Evolutionary conservation across 2,888 invertebrate species (phyloP), one percentile per base, ranked within the genome.

Genomic region (Pterostichus niger): DNA sequence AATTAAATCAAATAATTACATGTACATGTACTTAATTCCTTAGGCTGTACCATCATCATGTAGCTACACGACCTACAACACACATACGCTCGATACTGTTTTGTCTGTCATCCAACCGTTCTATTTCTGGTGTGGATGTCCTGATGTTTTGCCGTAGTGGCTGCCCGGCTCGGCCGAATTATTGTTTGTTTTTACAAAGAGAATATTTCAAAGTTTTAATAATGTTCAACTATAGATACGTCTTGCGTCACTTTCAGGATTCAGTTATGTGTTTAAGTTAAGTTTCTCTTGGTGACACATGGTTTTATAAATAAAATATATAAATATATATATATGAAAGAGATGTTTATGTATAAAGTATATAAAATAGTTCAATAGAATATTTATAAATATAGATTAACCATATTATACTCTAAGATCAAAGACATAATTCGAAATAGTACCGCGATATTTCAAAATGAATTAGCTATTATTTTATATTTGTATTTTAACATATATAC

Each of bases 291-390:
- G 89, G 89, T 89, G 89, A 90, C 88, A 89, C 89, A 89, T 89
- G 89, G 89, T 90, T 90, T 90, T 89, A 89, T 89, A 89, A 89
- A 88, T 88, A 87, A 82, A 82, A 73, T 59, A 71, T 71, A 71
- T 56, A 82, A 88, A 88, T 86, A 89, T 89, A 86, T 89, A 86
- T 88, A 88, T 89, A 89, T 88, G 88, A 85, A 88, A 89, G 89
- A 90, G 89, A 89, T 89, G 89, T 89, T 89, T 89, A 90, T 90
- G 89, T 90, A 89, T 89, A 90, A 89, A 90, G 88, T 89, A 89
- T 90, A 89, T 89, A 88, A 89, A 86, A 89, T 89, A 89, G 89
- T 88, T 86, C 86, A 75, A 88, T 89, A 89, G 89, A 89, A 86
- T 88, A 89, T 89, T 89, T 89, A 88, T 89, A 87, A 89, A 89